Percentiles rank a stretch among this genome's conserved stretches.
Conservation (phyloP, 2,797 vertebrate species). For the Oophaga sylvatica region DNA sequence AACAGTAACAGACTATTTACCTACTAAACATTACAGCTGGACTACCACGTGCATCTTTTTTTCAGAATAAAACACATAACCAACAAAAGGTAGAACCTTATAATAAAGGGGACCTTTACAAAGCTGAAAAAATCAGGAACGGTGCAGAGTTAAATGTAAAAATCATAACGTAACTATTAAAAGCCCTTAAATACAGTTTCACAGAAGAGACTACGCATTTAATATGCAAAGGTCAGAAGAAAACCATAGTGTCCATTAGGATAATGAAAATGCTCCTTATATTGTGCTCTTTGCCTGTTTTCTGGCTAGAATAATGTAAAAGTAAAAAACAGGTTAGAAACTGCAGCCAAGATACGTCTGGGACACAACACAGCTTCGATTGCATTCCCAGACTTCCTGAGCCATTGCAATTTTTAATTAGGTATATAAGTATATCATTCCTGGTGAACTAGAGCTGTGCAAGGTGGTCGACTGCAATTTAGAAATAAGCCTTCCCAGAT, state of each 20-base stretch:
- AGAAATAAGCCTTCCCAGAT: slow-evolving; percentile 44
- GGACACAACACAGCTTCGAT: slow-evolving; percentile 50
- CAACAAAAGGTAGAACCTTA: no score
- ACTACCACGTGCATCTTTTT: no score
- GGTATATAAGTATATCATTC: slow-evolving; percentile 49
- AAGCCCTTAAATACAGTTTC: neutral
- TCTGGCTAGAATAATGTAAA: slow-evolving; percentile 13
- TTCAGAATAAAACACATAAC: no score
- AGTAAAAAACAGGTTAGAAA: neutral
- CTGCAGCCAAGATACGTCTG: slow-evolving; percentile 19
- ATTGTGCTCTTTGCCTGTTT: neutral
- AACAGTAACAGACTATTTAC: no score
- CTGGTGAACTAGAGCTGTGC: slow-evolving; percentile 30
- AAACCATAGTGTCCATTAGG: neutral
- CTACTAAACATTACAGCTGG: no score
- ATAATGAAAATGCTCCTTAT: neutral
- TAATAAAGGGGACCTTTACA: no score
- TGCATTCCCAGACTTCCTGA: slow-evolving; percentile 61
- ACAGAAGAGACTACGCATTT: neutral
- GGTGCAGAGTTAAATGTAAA: neutral
- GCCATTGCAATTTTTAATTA: slow-evolving; percentile 50
- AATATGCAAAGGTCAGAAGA: neutral
- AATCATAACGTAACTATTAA: neutral
- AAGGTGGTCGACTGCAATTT: slow-evolving; percentile 30
- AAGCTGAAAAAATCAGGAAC: no score